Conservation (phyloP, 2,797 vertebrate genomes). For the Microctenopoma stevenorrisi region DNA sequence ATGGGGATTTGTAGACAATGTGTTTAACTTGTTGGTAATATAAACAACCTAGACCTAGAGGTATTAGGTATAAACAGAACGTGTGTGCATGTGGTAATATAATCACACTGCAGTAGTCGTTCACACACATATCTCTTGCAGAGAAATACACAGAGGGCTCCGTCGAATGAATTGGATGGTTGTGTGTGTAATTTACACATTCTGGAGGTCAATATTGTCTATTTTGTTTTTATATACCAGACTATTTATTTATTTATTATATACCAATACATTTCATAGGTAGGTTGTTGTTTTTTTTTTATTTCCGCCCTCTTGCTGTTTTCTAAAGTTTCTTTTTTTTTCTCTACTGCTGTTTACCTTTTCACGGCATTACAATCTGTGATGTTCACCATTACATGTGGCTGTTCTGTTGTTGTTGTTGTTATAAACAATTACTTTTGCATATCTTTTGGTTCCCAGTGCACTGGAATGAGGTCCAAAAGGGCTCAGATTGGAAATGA, state of each 20-base stretch:
- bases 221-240: conserved; percentile 50
- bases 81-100: conserved; percentile 29
- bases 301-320: conserved; percentile 8
- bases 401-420: conserved; percentile 20
- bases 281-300: conserved; percentile 2
- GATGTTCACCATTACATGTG: conserved; percentile 46
- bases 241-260: conserved; percentile 44
- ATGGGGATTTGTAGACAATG: conserved; percentile 16
- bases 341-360: conserved; percentile 11
- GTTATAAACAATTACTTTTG: conserved; percentile 44
- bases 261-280: conserved; percentile 42
- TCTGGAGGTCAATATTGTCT: conserved; percentile 57
- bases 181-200: conserved; percentile 46
- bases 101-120: conserved; percentile 40
- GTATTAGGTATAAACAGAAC: conserved; percentile 8
- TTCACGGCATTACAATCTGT: conserved; percentile 18
- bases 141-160: conserved; percentile 41
- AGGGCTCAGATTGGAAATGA: conserved; percentile 42
- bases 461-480: conserved; percentile 34
- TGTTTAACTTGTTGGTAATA: conserved; percentile 37
- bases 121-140: conserved; percentile 46
- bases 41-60: conserved; percentile 57
- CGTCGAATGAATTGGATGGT: conserved; percentile 38
- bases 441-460: conserved; percentile 31
- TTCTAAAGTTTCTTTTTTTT: conserved; percentile 4